Evolutionary conservation across 2,888 invertebrate species (phyloP).

Genomic region (Erpobdella octoculata): DNA sequence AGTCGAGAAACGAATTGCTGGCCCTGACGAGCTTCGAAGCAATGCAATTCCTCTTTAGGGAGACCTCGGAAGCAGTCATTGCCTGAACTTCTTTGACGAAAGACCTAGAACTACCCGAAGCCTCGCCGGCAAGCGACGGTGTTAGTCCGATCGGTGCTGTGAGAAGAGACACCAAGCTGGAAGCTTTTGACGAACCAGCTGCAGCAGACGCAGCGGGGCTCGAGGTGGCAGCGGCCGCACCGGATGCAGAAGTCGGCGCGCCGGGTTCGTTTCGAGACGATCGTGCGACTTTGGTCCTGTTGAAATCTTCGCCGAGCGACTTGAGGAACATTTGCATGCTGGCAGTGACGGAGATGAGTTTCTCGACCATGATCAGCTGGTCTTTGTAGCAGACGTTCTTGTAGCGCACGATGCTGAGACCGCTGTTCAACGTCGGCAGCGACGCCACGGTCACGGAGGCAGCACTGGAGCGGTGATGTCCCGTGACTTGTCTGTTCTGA

Average conservation of each 20-base stretch:
- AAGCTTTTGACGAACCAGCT: no score
- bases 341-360: constrained; percentile 31
- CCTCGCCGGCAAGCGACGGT: no score
- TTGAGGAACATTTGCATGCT: constrained; percentile 33
- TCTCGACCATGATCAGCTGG: constrained; percentile 26
- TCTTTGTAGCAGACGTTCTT: constrained; percentile 22
- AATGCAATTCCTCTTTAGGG: background rate
- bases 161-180: no score
- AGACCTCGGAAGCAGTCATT: background rate
- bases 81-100: no score
- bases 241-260: background rate
- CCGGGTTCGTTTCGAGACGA: background rate
- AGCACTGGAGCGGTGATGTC: background rate
- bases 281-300: background rate
- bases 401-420: background rate
- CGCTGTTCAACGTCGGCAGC: background rate
- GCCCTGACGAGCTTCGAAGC: background rate
- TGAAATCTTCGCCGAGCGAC: constrained; percentile 31
- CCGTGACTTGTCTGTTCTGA: background rate
- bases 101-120: no score
- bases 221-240: background rate
- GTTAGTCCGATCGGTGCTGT: no score
- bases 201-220: constrained; percentile 26
- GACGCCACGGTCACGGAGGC: background rate
- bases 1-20: background rate